Evolutionary conservation across 2,113 vertebrate species (phyloP), one percentile per base, ranked within the genome.

Genomic region (Cervus canadensis): DNA sequence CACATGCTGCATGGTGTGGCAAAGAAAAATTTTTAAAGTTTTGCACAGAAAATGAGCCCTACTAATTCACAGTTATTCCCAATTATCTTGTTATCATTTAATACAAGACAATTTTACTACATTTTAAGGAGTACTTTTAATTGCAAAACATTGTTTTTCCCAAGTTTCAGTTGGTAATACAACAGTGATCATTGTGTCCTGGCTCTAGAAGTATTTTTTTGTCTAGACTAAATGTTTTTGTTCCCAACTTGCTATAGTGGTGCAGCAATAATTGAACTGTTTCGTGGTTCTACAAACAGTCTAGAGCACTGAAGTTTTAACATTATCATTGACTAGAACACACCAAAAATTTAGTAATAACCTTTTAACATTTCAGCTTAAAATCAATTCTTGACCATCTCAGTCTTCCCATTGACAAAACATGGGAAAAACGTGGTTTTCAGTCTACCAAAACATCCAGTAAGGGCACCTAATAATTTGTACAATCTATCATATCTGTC

Each of bases 41-140:
- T 91, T 57, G 28, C 50, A 2, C 26, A 50, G 95, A 98, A 96
- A 81, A 33, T 62, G 59, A 96, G 62, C 56, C 64, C 3, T 83
- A 57, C 87, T 97, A 97, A 98, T 91, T 96, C 25, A 30, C 83
- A 36, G 93, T 79, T 96, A n/a, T 15, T 95, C 50, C 2, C 33
- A 74, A 50, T 94, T 95, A 86, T 91, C 60, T 95, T 82, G 60
- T 94, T 92, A 57, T 83, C 91, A 93, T 89, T 97, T 90, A 84
- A 89, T 91, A 33, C 13, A 64, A 79, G 33, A 92, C 30, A 0
- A 67, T 67, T 89, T 93, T 50, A 64, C 25, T 94, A 48, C 15
- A 79, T 94, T 87, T 90, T 74, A 78, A 92, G 43, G 59, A 85
- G 43, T 78, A 60, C 45, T 93, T 95, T 97, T 85, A 52, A 62